Evolutionary conservation across 2,797 vertebrate species (phyloP).

Genomic region (Helostoma temminkii): DNA sequence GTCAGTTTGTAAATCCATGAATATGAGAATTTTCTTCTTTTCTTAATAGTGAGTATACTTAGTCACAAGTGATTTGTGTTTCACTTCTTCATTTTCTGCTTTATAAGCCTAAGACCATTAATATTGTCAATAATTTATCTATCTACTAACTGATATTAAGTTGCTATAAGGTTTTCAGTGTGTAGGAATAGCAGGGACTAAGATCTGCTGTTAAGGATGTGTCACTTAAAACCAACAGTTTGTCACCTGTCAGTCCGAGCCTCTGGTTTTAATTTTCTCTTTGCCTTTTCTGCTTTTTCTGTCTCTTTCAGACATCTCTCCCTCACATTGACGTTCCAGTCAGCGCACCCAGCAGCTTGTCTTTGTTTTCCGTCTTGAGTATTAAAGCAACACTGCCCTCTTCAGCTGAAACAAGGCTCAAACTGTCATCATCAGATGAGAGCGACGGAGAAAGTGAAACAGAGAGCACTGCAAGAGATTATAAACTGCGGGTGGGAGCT

Average conservation of each 20-base stretch:
- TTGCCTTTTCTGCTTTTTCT: not conserved
- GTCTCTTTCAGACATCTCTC: slow-evolving; percentile 40
- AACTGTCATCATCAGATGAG: not conserved
- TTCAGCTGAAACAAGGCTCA: slow-evolving; percentile 13
- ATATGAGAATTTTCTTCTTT: too few species aligned
- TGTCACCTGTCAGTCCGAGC: not conserved
- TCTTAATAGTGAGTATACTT: too few species aligned
- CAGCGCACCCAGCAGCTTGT: accelerated
- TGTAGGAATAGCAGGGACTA: too few species aligned
- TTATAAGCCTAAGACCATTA: too few species aligned
- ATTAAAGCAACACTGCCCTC: slow-evolving; percentile 24
- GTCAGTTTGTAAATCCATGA: too few species aligned
- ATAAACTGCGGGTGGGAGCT: not conserved
- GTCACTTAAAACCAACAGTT: too few species aligned
- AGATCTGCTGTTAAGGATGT: too few species aligned
- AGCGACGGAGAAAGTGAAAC: slow-evolving; percentile 4
- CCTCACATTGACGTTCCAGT: slow-evolving; percentile 15
- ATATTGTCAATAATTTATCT: too few species aligned
- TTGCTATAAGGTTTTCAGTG: too few species aligned
- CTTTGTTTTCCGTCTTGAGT: not conserved
- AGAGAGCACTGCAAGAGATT: slow-evolving; percentile 12
- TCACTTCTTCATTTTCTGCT: too few species aligned
- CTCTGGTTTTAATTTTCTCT: not conserved
- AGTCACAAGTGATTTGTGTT: too few species aligned
- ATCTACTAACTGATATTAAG: too few species aligned